A percentile compares a stretch with the other conserved stretches of the same genome.
phyloP scores from a whole-genome alignment of 2,888 invertebrate species.

The Muschampia plurimacula region DNA sequence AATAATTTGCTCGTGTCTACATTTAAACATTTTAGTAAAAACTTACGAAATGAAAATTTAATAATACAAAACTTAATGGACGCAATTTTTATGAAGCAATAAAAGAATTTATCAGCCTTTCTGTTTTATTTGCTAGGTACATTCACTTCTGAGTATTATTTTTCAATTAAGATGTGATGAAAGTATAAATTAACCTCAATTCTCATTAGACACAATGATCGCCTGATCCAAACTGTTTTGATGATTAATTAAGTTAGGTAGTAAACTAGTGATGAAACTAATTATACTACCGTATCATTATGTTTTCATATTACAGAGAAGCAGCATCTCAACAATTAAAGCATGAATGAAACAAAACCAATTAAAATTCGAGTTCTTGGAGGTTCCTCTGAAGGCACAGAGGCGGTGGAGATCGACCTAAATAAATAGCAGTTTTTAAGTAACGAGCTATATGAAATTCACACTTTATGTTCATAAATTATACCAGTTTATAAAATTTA shows the following conservation, averaged over 20 bases:
- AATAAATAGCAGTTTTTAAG: too few species aligned
- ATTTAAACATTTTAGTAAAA: not conserved
- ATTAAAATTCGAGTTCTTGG: not conserved
- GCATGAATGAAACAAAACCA: not conserved
- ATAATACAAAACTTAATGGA: not conserved
- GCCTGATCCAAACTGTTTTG: conserved; percentile 1
- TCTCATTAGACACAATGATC: conserved; percentile 7
- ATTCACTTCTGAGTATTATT: not conserved
- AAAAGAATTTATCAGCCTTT: not conserved
- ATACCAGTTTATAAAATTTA: too few species aligned
- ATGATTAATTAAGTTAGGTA: not conserved
- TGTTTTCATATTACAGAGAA: not conserved
- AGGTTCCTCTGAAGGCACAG: not conserved
- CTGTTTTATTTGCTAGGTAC: conserved; percentile 11
- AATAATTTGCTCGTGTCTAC: not conserved
- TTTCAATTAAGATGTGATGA: conserved; percentile 11
- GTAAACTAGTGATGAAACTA: not conserved
- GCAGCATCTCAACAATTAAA: not conserved
- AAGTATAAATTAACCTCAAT: conserved; percentile 3
- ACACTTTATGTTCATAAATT: too few species aligned
- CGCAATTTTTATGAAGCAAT: conserved; percentile 1
- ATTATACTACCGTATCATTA: not conserved
- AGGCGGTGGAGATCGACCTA: too few species aligned
- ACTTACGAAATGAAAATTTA: not conserved
- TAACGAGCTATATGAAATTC: too few species aligned